Percentiles rank a stretch among this genome's conserved stretches.
phyloP scores from a whole-genome alignment of 2,888 invertebrate species.

The Lamellibrachia columna region DNA sequence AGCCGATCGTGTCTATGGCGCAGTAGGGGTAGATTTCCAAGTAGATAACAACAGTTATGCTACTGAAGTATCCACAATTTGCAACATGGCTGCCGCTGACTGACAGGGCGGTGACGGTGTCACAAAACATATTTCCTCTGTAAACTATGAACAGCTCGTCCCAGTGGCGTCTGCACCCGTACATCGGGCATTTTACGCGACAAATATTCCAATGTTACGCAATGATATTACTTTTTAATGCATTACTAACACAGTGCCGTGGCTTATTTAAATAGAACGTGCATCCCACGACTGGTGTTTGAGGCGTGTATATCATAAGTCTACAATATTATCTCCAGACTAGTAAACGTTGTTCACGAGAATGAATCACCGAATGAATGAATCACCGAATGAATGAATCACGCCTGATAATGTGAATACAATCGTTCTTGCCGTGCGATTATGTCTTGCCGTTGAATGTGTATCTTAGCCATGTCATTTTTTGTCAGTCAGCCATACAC shows the following conservation, averaged over 20 bases:
- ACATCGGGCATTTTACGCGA: too few relatives aligned
- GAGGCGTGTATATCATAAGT: too few relatives aligned
- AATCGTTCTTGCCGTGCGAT: background rate
- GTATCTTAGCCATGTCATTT: background rate
- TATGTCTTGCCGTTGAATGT: background rate
- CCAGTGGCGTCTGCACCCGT: too few relatives aligned
- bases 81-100: background rate
- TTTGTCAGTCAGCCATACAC: background rate
- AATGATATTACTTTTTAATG: too few relatives aligned
- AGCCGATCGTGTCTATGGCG: background rate
- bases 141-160: too few relatives aligned
- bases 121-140: too few relatives aligned
- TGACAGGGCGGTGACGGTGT: background rate
- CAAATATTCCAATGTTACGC: too few relatives aligned
- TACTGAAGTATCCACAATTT: background rate
- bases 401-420: background rate
- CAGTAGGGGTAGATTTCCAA: background rate
- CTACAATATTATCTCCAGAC: background rate
- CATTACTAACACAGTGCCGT: too few relatives aligned
- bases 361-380: background rate
- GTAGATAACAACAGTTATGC: background rate
- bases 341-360: background rate
- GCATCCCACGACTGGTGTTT: too few relatives aligned
- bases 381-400: background rate
- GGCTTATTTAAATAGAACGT: too few relatives aligned